Conservation (phyloP, 2,797 vertebrate genomes). For the Xenops minutus region DNA sequence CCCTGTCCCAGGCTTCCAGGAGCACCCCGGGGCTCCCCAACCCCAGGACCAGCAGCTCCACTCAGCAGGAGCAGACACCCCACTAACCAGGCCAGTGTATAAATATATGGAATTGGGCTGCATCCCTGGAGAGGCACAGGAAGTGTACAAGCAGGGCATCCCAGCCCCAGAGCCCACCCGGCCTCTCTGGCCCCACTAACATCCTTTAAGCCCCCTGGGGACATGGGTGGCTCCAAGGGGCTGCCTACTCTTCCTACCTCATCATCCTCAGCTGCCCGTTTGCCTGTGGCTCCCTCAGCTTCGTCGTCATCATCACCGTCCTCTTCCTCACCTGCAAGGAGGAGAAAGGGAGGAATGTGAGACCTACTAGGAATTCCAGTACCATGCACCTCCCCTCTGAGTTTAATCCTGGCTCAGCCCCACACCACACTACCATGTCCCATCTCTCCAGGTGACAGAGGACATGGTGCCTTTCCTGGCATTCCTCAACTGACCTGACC, state of each 20-base stretch:
- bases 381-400: not conserved
- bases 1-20: accelerated
- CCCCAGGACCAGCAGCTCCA: accelerated
- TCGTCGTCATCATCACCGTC: constrained; percentile 90
- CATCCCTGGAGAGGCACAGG: accelerated
- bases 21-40: not conserved
- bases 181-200: accelerated
- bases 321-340: constrained; percentile 82
- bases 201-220: not conserved
- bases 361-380: not conserved
- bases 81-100: not conserved
- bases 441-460: not conserved
- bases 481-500: not conserved
- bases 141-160: accelerated
- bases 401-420: not conserved
- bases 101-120: not conserved
- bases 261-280: constrained; percentile 88
- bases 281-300: constrained; percentile 82
- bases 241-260: constrained; percentile 70
- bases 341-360: not conserved
- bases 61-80: accelerated
- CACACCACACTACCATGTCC: accelerated
- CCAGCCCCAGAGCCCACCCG: not conserved
- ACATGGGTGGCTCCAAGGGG: accelerated
- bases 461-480: accelerated